Conservation (phyloP, 2,113 vertebrate genomes). For the Eonycteris spelaea region DNA sequence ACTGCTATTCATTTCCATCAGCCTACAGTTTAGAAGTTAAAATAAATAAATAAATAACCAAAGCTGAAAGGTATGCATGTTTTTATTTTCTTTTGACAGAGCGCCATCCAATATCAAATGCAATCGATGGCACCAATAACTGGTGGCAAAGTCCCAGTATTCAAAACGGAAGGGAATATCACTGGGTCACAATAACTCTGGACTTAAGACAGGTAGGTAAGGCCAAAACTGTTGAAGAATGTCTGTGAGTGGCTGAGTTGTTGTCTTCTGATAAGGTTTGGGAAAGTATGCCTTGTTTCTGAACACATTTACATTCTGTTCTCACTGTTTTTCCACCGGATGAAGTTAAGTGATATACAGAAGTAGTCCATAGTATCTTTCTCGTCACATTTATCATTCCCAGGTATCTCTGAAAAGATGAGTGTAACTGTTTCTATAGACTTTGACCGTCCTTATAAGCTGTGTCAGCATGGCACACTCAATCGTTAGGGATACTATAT, state of each 20-base stretch:
- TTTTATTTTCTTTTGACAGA: slow-evolving; percentile 82
- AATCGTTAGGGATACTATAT: background rate
- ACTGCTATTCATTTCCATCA: background rate
- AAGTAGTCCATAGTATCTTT: background rate
- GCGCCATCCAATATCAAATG: slow-evolving; percentile 92
- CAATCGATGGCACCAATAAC: slow-evolving; percentile 95
- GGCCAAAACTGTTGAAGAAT: rapidly evolving
- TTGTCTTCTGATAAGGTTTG: background rate
- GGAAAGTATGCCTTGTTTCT: background rate
- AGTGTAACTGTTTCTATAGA: background rate
- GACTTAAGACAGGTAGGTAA: slow-evolving; percentile 93
- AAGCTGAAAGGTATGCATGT: background rate
- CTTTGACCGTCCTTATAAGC: background rate
- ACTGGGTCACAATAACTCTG: slow-evolving; percentile 96
- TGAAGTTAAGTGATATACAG: background rate
- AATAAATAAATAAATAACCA: background rate
- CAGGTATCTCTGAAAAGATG: background rate
- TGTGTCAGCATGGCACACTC: background rate
- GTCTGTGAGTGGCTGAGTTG: background rate
- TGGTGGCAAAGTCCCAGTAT: slow-evolving; percentile 99
- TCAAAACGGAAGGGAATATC: slow-evolving; percentile 94
- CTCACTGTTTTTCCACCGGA: background rate
- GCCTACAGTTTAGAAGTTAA: background rate
- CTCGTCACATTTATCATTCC: background rate
- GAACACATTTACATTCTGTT: background rate